Conservation (phyloP, 2,113 vertebrate genomes). For the Oceanodroma tethys region DNA sequence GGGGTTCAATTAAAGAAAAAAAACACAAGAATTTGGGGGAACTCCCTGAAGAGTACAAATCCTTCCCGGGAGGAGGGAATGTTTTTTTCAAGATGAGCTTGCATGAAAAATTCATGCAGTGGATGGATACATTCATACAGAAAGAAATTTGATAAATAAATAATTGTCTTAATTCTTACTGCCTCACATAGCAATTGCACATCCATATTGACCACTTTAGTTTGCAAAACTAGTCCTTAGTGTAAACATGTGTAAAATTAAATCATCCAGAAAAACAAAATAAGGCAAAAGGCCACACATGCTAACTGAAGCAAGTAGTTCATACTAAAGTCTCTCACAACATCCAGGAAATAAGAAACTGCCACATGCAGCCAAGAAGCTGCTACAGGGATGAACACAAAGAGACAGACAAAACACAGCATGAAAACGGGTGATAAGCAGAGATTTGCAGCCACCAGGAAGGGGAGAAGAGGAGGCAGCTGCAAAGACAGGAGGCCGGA, state of each 20-base stretch:
- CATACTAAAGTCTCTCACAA: slow-evolving; percentile 37
- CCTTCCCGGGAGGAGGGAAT: slow-evolving; percentile 58
- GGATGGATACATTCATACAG: slow-evolving; percentile 59
- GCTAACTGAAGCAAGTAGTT: slow-evolving; percentile 21
- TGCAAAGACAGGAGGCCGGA: slow-evolving; percentile 67
- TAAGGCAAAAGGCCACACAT: slow-evolving; percentile 58
- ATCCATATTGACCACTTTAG: slow-evolving; percentile 26
- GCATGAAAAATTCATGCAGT: slow-evolving; percentile 67
- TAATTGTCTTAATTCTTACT: slow-evolving; percentile 66
- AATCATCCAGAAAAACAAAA: slow-evolving; percentile 61
- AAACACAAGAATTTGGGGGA: slow-evolving; percentile 68
- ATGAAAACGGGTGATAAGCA: slow-evolving; percentile 74
- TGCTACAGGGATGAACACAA: slow-evolving; percentile 51
- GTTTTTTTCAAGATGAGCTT: slow-evolving; percentile 66
- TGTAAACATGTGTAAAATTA: slow-evolving; percentile 64
- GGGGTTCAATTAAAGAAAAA: slow-evolving; percentile 66
- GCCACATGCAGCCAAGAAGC: slow-evolving; percentile 14
- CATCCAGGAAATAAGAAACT: slow-evolving; percentile 9
- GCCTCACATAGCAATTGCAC: slow-evolving; percentile 54
- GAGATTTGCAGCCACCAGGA: slow-evolving; percentile 65
- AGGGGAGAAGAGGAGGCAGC: slow-evolving; percentile 71
- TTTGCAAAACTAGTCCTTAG: slow-evolving; percentile 59
- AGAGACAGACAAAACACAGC: slow-evolving; percentile 68
- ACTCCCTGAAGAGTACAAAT: slow-evolving; percentile 69
- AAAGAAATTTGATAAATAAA: slow-evolving; percentile 61